Percentiles rank a stretch among this genome's conserved stretches.
These are phyloP conservation scores for Anoplolepis gracilipes DNA, from an alignment of 1,140 invertebrate genomes.

Conservation along the genomic window DNA sequence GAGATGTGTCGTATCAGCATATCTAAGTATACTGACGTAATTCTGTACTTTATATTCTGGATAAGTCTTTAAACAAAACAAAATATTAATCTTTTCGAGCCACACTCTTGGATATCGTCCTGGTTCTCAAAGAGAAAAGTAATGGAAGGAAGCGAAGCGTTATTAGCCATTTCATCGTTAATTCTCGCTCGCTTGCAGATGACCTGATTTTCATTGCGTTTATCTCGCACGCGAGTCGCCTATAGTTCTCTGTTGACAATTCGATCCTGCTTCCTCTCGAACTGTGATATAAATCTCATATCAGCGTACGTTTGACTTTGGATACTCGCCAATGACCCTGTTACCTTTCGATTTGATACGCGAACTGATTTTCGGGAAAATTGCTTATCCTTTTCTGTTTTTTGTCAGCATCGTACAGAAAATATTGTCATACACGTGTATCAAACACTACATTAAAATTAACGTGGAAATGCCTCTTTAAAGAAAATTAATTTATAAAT, in stretches of 20 bases:
- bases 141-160: neutral
- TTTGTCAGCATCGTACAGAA: neutral
- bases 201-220: slow-evolving; percentile 73
- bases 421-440: neutral
- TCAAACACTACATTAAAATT: neutral
- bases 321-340: slow-evolving; percentile 71
- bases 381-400: slow-evolving; percentile 37
- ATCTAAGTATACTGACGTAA: neutral
- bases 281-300: slow-evolving; percentile 20
- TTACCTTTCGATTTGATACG: slow-evolving; percentile 71
- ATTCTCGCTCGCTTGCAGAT: slow-evolving; percentile 29
- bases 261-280: slow-evolving; percentile 22
- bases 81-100: slow-evolving; percentile 16
- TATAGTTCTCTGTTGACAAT: slow-evolving; percentile 54
- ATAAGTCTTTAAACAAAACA: slow-evolving; percentile 1
- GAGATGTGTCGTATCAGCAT: neutral
- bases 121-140: neutral
- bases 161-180: slow-evolving; percentile 22
- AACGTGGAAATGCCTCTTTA: too few species aligned
- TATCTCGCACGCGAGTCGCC: slow-evolving; percentile 28
- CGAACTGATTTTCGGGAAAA: slow-evolving; percentile 27
- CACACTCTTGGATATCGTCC: neutral
- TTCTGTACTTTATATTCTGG: neutral
- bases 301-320: slow-evolving; percentile 70
- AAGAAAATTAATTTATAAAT: too few species aligned